Conservation (phyloP, 2,888 invertebrate genomes). For the Matsumyia berberina region DNA sequence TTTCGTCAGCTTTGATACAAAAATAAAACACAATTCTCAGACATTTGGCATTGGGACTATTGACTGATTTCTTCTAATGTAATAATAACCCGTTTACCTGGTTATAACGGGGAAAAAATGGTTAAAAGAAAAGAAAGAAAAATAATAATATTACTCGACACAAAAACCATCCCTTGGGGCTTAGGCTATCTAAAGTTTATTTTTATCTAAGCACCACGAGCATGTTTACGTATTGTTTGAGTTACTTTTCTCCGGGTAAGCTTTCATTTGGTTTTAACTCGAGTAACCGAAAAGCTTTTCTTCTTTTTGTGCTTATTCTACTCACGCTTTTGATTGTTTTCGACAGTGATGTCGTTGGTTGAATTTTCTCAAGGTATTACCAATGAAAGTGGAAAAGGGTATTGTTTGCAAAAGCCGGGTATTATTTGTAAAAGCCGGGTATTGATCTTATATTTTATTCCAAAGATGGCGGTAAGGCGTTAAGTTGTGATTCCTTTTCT, state of each 20-base stretch:
- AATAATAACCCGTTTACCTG: slow-evolving; percentile 69
- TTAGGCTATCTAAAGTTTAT: slow-evolving; percentile 12
- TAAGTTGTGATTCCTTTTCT: no score
- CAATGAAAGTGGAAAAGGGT: no score
- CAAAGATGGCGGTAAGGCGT: no score
- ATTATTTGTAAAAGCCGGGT: no score
- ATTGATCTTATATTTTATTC: no score
- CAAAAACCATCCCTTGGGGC: slow-evolving; percentile 48
- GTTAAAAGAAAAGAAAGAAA: neutral
- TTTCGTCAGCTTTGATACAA: neutral
- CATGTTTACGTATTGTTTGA: slow-evolving; percentile 34
- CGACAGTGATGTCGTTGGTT: no score
- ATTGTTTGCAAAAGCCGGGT: no score
- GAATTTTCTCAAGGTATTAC: no score
- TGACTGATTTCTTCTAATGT: slow-evolving; percentile 52
- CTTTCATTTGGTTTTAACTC: slow-evolving; percentile 53
- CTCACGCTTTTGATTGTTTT: neutral
- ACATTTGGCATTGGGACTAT: slow-evolving; percentile 71
- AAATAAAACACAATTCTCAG: slow-evolving; percentile 22
- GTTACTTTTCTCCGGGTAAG: slow-evolving; percentile 47
- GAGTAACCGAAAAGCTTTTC: slow-evolving; percentile 47
- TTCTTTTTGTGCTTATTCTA: slow-evolving; percentile 17
- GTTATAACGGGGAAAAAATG: slow-evolving; percentile 18
- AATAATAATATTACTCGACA: slow-evolving; percentile 46
- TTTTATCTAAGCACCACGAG: neutral